Base-by-base conservation (phyloP, 2,888 invertebrate genomes). In the Ochlodes sylvanus region DNA sequence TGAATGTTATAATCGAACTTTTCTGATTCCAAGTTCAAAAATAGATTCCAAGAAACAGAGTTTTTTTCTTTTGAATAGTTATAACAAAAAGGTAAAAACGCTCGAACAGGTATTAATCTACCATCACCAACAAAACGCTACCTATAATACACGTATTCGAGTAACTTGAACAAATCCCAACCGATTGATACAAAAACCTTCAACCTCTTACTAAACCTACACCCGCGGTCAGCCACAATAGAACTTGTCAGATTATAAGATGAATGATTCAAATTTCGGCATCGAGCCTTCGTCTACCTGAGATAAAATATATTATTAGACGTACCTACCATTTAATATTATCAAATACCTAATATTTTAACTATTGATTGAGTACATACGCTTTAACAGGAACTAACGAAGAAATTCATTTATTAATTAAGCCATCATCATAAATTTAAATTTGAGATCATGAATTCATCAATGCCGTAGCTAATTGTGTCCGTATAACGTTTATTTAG, bases 241-340 rank as follows among this genome's bases (percentile, higher is more conserved):
- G 90, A 85, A 84, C 79, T 80, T 83, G 92, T 93, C 94, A 89
- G 92, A 90, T 90, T 89, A 88, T 83, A 92, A 92, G 92, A 94
- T 90, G 89, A 92, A 93, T 93, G 91, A 87, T 89, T 87, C 83
- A 79, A 83, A 87, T 85, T 87, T 89, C 76, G 85, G 82, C 83
- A 82, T 86, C 85, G 82, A 80, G 82, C 73, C 75, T 75, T 72
- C 75, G 75, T 78, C 85, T 87, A 90, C 87, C 88, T 87, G 86
- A 80, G 83, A 83, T 85, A 80, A 81, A 79, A 80, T 76, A 70
- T 71, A 73, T 78, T 79, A 80, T 80, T 77, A 63, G 19, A 61
- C 38, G 54, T 47, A 68, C 27, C 27, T 27, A 27, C 67, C 27
- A 34, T 38, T 55, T 68, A 55, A 68, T 70, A 69, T 71, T 42